These are phyloP conservation scores for Drosophila peninsularis DNA, from an alignment of 2,888 invertebrate species.

Conservation along the genomic window DNA sequence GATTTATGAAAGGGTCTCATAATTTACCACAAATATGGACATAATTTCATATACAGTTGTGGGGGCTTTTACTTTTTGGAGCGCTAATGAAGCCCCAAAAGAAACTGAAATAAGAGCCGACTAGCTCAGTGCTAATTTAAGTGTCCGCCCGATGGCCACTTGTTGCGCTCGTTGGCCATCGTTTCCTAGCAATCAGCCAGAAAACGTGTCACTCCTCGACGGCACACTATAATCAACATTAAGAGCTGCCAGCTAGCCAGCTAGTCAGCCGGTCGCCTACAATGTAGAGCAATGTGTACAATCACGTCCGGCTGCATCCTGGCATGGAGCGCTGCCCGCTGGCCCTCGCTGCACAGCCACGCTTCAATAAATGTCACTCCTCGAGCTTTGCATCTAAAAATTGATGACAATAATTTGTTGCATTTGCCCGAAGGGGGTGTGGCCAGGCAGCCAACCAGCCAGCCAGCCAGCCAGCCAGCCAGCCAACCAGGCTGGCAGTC, in stretches of 20 bases:
- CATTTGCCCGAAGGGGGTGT: slow-evolving; percentile 71
- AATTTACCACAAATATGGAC: slow-evolving; percentile 82
- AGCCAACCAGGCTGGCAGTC: background rate
- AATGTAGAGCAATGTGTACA: slow-evolving; percentile 74
- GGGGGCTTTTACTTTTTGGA: slow-evolving; percentile 75
- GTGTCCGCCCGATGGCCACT: slow-evolving; percentile 67
- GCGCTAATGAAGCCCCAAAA: slow-evolving; percentile 64
- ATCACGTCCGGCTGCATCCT: slow-evolving; percentile 69
- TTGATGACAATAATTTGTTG: slow-evolving; percentile 82
- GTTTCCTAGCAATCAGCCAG: slow-evolving; percentile 73
- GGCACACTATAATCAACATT: slow-evolving; percentile 72
- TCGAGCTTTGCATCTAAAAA: slow-evolving; percentile 79
- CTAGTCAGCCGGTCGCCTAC: slow-evolving; percentile 42
- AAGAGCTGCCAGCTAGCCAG: slow-evolving; percentile 42
- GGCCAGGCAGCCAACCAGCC: slow-evolving; percentile 39
- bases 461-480: background rate
- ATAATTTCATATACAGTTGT: slow-evolving; percentile 56
- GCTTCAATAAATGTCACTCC: slow-evolving; percentile 82
- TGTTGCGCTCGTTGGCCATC: slow-evolving; percentile 58
- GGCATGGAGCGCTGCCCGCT: slow-evolving; percentile 17
- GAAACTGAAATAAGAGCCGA: slow-evolving; percentile 23
- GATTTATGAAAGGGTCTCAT: slow-evolving; percentile 81
- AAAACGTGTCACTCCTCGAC: slow-evolving; percentile 72
- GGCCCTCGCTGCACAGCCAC: slow-evolving; percentile 51
- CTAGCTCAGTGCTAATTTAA: slow-evolving; percentile 60